These are phyloP conservation scores for Tetrao urogallus DNA, from an alignment of 2,113 vertebrate genomes.

Conservation along the genomic window DNA sequence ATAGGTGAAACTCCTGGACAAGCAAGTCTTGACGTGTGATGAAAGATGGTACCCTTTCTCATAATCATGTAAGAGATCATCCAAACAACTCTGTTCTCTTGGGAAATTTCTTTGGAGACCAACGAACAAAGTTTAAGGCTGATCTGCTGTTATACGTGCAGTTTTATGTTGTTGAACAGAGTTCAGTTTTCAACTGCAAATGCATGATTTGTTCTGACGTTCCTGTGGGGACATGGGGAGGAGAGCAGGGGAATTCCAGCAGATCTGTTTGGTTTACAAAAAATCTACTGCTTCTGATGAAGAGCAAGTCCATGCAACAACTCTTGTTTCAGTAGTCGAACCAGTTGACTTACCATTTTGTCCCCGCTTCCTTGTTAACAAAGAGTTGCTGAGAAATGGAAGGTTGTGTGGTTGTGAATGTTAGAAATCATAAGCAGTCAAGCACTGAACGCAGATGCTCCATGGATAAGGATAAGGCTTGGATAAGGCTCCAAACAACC, in stretches of 20 bases:
- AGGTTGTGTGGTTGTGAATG: not conserved
- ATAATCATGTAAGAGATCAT: not conserved
- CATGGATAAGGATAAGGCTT: not conserved
- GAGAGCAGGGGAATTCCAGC: not conserved
- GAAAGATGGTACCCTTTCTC: not conserved
- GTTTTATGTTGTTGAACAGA: not conserved
- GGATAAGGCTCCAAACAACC: not conserved
- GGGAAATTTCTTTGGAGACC: not conserved
- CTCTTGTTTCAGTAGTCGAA: rapidly evolving
- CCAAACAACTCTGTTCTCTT: not conserved
- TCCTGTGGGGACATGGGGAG: not conserved
- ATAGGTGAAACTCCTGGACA: not conserved
- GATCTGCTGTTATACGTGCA: rapidly evolving
- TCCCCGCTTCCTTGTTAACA: not conserved
- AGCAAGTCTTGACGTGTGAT: not conserved
- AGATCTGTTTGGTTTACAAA: not conserved
- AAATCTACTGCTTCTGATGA: not conserved
- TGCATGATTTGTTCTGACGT: not conserved
- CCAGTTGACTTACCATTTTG: not conserved
- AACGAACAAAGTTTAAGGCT: not conserved
- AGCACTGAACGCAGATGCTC: not conserved
- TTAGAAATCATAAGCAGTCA: not conserved
- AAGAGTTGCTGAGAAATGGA: not conserved
- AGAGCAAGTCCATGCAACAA: not conserved
- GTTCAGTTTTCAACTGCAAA: not conserved